These are phyloP conservation scores for Astreopora myriophthalma DNA, from an alignment of 64 coral and sea anemone species.

Conservation along the genomic window DNA sequence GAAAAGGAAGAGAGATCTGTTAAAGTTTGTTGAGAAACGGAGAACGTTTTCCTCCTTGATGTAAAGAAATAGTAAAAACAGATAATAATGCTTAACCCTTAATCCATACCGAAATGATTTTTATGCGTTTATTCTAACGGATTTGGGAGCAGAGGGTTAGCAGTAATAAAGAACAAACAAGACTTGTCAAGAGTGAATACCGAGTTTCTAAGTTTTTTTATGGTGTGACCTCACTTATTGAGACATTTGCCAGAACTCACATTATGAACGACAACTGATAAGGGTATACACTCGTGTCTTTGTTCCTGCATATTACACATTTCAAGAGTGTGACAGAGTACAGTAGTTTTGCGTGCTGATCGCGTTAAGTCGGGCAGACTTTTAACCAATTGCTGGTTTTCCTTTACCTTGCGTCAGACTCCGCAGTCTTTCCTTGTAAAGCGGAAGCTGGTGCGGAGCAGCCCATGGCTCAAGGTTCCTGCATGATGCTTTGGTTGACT, in stretches of 20 bases:
- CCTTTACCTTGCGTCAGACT: background rate
- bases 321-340: background rate
- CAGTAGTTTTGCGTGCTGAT: background rate
- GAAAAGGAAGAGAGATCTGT: background rate
- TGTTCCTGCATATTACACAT: background rate
- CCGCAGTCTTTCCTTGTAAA: too few relatives aligned
- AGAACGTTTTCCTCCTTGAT: background rate
- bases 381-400: background rate
- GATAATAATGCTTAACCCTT: background rate
- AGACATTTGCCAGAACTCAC: background rate
- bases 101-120: background rate
- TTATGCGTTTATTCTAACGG: background rate
- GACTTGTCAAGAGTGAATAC: too few relatives aligned
- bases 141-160: background rate
- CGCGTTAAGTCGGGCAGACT: background rate
- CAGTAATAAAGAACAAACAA: too few relatives aligned
- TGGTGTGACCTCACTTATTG: background rate
- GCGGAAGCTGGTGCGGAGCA: too few relatives aligned
- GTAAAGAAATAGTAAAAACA: background rate
- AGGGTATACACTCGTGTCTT: slow-evolving; percentile 7
- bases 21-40: background rate
- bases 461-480: background rate
- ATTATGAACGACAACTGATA: background rate
- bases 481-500: background rate
- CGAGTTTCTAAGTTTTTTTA: background rate